Percentiles rank a stretch among this genome's conserved stretches.
These are phyloP conservation scores for Trachemys scripta DNA, from an alignment of 2,113 vertebrate species.

Conservation along the genomic window DNA sequence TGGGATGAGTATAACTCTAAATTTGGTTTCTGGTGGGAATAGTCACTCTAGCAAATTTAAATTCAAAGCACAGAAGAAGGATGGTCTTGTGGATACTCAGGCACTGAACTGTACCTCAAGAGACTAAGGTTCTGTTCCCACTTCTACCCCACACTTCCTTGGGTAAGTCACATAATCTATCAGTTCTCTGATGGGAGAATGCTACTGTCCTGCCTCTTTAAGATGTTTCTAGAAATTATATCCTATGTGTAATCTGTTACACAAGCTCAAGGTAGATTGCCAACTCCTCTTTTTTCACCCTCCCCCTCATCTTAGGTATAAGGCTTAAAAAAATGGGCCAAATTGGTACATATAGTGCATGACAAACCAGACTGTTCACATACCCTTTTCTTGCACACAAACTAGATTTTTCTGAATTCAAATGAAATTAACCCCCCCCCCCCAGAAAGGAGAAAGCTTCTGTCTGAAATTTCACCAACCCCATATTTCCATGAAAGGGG, in stretches of 20 bases:
- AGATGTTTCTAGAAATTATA: neutral
- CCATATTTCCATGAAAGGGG: neutral
- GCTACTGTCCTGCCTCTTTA: rapidly evolving
- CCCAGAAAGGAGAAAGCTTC: neutral
- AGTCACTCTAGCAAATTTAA: neutral
- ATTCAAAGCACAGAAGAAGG: neutral
- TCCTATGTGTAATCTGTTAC: neutral
- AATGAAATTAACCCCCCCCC: neutral
- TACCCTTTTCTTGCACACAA: neutral
- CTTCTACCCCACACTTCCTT: neutral
- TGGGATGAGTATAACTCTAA: neutral
- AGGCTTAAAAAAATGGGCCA: neutral
- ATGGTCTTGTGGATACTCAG: neutral
- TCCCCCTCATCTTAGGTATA: neutral
- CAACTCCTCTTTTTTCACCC: neutral
- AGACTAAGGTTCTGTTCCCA: neutral
- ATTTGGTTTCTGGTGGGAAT: neutral
- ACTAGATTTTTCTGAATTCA: neutral
- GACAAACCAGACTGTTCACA: neutral
- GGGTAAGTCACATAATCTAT: neutral
- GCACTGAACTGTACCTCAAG: neutral
- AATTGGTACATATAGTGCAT: neutral
- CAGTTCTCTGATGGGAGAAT: neutral
- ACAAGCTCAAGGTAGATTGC: neutral
- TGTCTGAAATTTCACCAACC: neutral